A percentile compares a stretch with the other conserved stretches of the same genome.
Conservation (phyloP, 35 echinoderm and acorn worm genomes). For the Lytechinus variegatus region DNA sequence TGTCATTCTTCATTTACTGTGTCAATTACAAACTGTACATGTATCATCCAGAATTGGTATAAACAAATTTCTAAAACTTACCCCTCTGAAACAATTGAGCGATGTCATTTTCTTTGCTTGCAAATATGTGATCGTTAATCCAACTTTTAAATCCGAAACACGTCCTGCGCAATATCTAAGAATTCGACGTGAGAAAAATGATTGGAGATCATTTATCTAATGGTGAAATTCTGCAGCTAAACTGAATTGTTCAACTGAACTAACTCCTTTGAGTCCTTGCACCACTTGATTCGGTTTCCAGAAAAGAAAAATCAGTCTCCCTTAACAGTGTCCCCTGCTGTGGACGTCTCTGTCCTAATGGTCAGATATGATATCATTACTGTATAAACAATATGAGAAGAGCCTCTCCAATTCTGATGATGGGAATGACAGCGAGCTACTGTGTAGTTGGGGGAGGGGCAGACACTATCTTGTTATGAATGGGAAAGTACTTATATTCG, state of each 20-base stretch:
- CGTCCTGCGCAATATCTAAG: not conserved
- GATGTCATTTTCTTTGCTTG: conserved; percentile 37
- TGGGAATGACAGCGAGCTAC: not conserved
- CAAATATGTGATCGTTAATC: not conserved
- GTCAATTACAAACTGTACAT: too few relatives aligned
- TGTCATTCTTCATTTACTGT: too few relatives aligned
- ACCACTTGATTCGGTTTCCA: not conserved
- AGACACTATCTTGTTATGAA: not conserved
- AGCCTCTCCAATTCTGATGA: not conserved
- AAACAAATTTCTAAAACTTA: not conserved
- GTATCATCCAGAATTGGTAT: not conserved
- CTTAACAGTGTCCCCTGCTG: not conserved
- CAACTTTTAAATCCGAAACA: not conserved
- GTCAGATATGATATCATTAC: conserved; percentile 8
- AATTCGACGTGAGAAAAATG: not conserved
- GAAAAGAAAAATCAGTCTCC: not conserved
- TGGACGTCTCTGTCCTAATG: not conserved
- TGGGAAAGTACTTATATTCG: not conserved
- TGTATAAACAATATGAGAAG: not conserved
- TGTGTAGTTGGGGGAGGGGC: too few relatives aligned
- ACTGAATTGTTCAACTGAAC: not conserved
- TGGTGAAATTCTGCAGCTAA: not conserved
- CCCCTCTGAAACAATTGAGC: conserved; percentile 47
- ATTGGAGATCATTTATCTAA: not conserved
- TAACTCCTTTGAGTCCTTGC: not conserved